Base-by-base conservation (phyloP, 2,113 vertebrate genomes). In the Chiloscyllium plagiosum region DNA sequence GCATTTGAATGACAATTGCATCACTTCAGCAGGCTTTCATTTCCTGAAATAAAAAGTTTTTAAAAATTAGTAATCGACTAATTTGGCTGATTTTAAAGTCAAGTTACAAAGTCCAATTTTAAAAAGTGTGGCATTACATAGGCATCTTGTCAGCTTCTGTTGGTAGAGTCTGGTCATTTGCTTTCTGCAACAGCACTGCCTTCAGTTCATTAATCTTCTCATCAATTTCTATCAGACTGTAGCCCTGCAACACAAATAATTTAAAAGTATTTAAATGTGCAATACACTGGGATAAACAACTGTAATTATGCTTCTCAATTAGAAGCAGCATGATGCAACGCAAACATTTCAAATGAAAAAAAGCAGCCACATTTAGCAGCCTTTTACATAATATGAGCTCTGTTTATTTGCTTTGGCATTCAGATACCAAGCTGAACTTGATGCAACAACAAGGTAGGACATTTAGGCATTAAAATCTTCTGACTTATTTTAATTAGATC, bases 201-300 rank as follows among this genome's bases (percentile, higher is more conserved):
- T 98, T 99, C 97, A 99, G 98, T 26, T 98, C 98, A 96, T 97
- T 99, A 97, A 99, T 99, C 98, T 99, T 99, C 97, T 99, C 98
- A 97, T 99, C 99, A 97, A 99, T 98, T 97, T 99, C 99, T 68
- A 98, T 98, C 97, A 99, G 97, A 90, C 98, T 99, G 97, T 98
- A 99, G 96, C 96, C 98, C 98, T 99, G 98, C 97, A 97, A 97
- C 97, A 97, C 96, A 97, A 97, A 93, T n/a, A 56, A 97, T 70
- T 94, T 94, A 4, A 66, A 66, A 72, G 94, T 50, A 72, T 95
- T 95, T 95, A 72, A 95, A 95, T 95, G 26, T 52, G 42, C 20
- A 76, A 52, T 33, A 95, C 24, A 95, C 69, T 72, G 47, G 69
- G 26, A 52, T 95, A 95, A 50, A n/a, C 37, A 26, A 52, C 42